Evolutionary conservation across 2,797 vertebrate genomes (phyloP), one percentile per base, ranked within the genome.

Genomic region (Valencia hispanica): DNA sequence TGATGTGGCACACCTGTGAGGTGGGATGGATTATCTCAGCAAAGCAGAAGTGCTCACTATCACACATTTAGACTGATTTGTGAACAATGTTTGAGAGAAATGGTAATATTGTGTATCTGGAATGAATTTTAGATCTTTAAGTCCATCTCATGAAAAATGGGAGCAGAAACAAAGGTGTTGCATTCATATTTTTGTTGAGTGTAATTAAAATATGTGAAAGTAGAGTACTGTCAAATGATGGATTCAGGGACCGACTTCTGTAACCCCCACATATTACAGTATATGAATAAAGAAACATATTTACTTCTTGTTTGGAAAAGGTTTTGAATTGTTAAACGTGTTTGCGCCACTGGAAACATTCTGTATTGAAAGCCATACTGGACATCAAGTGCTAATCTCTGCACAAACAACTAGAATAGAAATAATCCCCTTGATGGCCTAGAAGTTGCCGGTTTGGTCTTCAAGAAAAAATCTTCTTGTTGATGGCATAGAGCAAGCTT

Each of bases 341-440:
- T 73, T 22, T 32, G 50, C 47, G 36, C 0, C 22, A 34, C 8
- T n/a, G 0, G 41, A 72, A 5, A 0, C 1, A 22, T 30, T 1
- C 22, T 12, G 41, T 57, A 34, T 78, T 76, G n/a, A 79, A 78
- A 18, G 9, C 2, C 1, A 73, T 55, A 39, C 65, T 27, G 69
- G 48, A 45, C 43, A n/a, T n/a, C n/a, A n/a, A n/a, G n/a, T n/a
- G n/a, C 59, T 4, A 20, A 61, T 0, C 5, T 63, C 25, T 71
- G 63, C 5, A 0, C 25, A 74, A 53, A 22, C 22, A 50, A 18
- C 48, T 50, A 20, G 6, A n/a, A n/a, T n/a, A n/a, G n/a, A 36
- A 1, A 22, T 63, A 63, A 2, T 36, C 32, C 94, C 93, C 86
- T 94, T 41, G 83, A 89, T 94, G 30, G 30, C 32, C 27, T 55